Evolutionary conservation across 2,113 vertebrate genomes (phyloP), one percentile per base, ranked within the genome.

Genomic region (Tupaia tana): DNA sequence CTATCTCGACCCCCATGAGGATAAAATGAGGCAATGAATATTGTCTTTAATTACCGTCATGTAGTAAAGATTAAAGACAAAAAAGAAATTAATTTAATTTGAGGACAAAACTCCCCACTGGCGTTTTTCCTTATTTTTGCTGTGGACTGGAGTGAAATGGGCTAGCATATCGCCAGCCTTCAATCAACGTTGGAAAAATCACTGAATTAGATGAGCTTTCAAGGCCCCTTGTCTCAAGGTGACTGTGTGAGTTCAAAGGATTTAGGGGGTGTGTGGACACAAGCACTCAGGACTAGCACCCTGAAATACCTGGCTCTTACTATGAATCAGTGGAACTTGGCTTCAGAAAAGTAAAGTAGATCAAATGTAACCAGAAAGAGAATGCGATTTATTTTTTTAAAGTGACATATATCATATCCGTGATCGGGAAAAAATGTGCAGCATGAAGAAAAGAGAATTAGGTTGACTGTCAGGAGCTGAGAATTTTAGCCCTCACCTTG

Each of bases 321-420:
- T 67, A 75, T 73, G 66, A 93, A 64, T 63, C 59, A 70, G 0
- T 4, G 34, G 61, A 70, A 61, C 34, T 15, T 52, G 71, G n/a
- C 31, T 64, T 29, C 18, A 43, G 64, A 93, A 69, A 8, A 82
- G 69, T 24, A 74, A 75, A 58, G 54, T 16, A 73, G 63, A 82
- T 81, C 69, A 93, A 75, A 86, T 59, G 70, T 14, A 91, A 61
- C 25, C 58, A 80, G 61, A 75, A 61, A 86, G 25, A 82, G 81
- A 87, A 54, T 27, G 4, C n/a, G 27, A 52, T 66, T 90, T 69
- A 43, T 43, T 31, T 20, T 79, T 52, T 67, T 18, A 27, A 92
- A 27, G 70, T 74, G 71, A 34, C 56, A 56, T 43, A 58, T 19
- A 63, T 77, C 70, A 66, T 58, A 67, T 71, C 56, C 75, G 15